Evolutionary conservation across 2,888 invertebrate genomes (phyloP), one percentile per base, ranked within the genome.

Genomic region (Pammene fasciana): DNA sequence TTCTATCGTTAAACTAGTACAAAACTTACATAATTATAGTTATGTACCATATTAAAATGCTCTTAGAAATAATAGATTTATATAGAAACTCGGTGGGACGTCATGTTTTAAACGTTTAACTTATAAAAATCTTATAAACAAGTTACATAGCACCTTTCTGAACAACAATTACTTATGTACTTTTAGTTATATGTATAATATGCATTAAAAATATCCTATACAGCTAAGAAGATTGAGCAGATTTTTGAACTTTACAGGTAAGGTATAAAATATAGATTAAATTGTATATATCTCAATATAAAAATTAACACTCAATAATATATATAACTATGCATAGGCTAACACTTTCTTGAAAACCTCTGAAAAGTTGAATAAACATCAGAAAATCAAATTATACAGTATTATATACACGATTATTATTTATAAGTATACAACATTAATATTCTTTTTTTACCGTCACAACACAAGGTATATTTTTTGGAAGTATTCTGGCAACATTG

Each of bases 151-250:
- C 81, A 80, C 81, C 80, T 73, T 75, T 71, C 65, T 75, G 73
- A 74, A 79, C 70, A 67, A 73, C 61, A 65, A 46, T 71, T 75
- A n/a, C n/a, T n/a, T n/a, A 75, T 76, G 65, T 78, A 78, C 73
- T 75, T 68, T 72, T 71, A 41, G 72, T 60, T 60, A 67, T 61
- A n/a, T n/a, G n/a, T n/a, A 70, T 11, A 65, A 60, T 65, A 70
- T 48, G 10, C 41, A n/a, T 65, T 65, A 52, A 68, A 72, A 65
- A 70, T 68, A 72, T 56, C 45, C 60, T 66, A 59, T 78, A 79
- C 68, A 75, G 77, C 75, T 80, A 79, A 71, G 64, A 82, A 81
- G 76, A 86, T 87, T 87, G 85, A 86, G 85, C 85, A 84, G 82
- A 74, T 76, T 81, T 82, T 81, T 60, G 62, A 60, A 70, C 70